phyloP scores from a whole-genome alignment of 2,113 vertebrate species.

The Neomonachus schauinslandi region DNA sequence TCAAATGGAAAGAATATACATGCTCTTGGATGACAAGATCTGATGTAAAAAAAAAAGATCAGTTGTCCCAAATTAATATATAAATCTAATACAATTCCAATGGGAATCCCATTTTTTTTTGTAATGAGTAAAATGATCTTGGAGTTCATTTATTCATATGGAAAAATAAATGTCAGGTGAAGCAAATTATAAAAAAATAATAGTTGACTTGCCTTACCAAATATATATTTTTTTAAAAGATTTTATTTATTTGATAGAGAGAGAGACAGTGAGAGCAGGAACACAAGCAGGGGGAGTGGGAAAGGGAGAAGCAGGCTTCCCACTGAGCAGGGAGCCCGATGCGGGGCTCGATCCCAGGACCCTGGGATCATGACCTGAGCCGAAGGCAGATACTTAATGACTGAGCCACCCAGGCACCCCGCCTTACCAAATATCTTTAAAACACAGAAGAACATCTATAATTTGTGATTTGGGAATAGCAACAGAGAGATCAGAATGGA shows the following conservation, averaged over 20 bases:
- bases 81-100: not conserved
- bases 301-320: too few species aligned
- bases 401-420: too few species aligned
- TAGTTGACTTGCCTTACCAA: not conserved
- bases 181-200: not conserved
- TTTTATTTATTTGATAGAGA: too few species aligned
- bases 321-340: too few species aligned
- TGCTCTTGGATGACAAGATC: not conserved
- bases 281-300: too few species aligned
- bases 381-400: too few species aligned
- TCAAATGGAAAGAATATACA: not conserved
- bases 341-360: too few species aligned
- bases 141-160: not conserved
- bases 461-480: not conserved
- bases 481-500: not conserved
- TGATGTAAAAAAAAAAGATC: not conserved
- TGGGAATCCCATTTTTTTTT: not conserved
- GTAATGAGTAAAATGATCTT: not conserved
- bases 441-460: not conserved
- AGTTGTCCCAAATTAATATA: not conserved
- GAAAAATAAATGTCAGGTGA: slow-evolving; percentile 18
- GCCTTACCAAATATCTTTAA: not conserved
- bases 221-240: not conserved
- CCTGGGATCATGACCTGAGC: too few species aligned
- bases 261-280: too few species aligned